Evolutionary conservation across 2,797 vertebrate genomes (phyloP).

Genomic region (Menidia menidia): DNA sequence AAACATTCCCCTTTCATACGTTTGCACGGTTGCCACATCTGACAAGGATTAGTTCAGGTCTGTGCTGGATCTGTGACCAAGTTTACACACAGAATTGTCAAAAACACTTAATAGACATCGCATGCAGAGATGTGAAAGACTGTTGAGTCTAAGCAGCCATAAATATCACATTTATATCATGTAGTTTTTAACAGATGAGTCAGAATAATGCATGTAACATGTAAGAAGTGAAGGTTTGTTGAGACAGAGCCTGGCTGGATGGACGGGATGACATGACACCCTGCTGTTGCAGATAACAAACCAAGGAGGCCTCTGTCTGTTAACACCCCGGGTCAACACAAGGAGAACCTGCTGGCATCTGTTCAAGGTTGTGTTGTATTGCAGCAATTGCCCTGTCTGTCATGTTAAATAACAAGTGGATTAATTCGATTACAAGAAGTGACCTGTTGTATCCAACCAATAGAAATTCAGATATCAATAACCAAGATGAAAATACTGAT

Average conservation of each 20-base stretch:
- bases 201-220: constrained; percentile 36
- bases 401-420: constrained; percentile 54
- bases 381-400: constrained; percentile 31
- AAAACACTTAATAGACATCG: constrained; percentile 2
- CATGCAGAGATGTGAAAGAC: background rate
- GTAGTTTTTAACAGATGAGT: constrained; percentile 38
- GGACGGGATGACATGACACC: constrained; percentile 41
- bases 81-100: background rate
- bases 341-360: constrained; percentile 31
- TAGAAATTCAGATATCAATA: background rate
- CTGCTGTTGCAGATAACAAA: constrained; percentile 32
- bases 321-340: constrained; percentile 18
- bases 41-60: background rate
- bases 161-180: background rate
- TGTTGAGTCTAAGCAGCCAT: background rate
- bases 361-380: constrained; percentile 30
- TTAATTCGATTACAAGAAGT: constrained; percentile 10
- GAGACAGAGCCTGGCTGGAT: constrained; percentile 23
- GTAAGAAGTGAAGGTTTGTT: constrained; percentile 42
- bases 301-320: constrained; percentile 24
- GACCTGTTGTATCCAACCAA: constrained; percentile 5
- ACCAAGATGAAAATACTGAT: constrained; percentile 9
- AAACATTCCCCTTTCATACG: constrained; percentile 60
- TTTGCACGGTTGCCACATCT: constrained; percentile 31
- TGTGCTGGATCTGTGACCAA: constrained; percentile 7